Evolutionary conservation across 2,888 invertebrate genomes (phyloP).

Genomic region (Ichneumon xanthorius): DNA sequence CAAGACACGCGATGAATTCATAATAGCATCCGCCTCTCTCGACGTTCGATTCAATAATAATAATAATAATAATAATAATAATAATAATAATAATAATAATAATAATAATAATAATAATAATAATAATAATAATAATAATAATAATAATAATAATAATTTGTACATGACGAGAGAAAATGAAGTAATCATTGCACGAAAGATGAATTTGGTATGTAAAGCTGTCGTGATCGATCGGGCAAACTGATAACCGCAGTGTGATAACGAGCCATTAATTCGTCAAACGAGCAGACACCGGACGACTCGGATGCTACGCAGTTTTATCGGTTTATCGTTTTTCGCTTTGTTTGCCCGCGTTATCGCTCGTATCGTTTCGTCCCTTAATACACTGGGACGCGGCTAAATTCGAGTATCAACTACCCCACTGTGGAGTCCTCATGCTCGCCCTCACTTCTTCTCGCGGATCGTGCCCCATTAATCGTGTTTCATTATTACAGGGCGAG

Average conservation of each 20-base stretch:
- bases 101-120: neutral
- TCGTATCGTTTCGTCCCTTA: neutral
- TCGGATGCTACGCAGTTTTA: neutral
- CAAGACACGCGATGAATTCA: conserved; percentile 2
- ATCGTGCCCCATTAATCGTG: neutral
- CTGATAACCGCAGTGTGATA: neutral
- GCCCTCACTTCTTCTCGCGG: neutral
- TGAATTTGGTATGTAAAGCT: neutral
- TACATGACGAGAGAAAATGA: neutral
- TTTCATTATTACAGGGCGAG: conserved; percentile 20
- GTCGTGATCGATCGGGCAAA: neutral
- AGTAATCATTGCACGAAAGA: neutral
- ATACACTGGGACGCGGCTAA: neutral
- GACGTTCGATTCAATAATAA: conserved; percentile 8
- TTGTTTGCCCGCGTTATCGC: neutral
- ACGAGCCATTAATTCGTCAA: neutral
- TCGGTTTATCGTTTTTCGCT: neutral
- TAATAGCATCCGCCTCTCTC: neutral
- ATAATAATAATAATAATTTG: neutral
- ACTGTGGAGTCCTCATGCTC: neutral
- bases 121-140: neutral
- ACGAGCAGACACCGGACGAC: neutral
- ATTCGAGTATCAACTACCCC: neutral
- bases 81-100: neutral
- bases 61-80: neutral